A percentile compares a stretch with the other conserved stretches of the same genome.
These are phyloP conservation scores for Hololepta plana DNA, from an alignment of 2,888 invertebrate species.

Conservation along the genomic window DNA sequence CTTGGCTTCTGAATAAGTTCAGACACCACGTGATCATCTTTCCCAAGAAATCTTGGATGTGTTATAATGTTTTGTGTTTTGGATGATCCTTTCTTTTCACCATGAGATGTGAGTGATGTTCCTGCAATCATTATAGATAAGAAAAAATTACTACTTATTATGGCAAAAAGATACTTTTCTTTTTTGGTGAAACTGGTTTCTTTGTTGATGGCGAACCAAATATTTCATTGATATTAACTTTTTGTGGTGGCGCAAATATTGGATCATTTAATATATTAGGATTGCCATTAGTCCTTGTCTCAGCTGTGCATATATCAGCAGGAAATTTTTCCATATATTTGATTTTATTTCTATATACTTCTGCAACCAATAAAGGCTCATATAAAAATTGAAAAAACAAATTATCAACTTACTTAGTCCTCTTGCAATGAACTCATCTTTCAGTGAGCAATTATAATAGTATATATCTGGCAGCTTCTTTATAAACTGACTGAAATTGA, in stretches of 20 bases:
- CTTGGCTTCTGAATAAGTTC: constrained; percentile 40
- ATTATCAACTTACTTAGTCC: constrained; percentile 49
- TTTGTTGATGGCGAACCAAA: neutral
- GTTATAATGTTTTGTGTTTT: constrained; percentile 19
- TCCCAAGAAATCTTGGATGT: constrained; percentile 29
- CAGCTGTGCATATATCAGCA: constrained; percentile 55
- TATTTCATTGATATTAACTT: constrained; percentile 24
- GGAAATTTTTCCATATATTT: constrained; percentile 70
- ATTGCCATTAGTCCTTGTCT: constrained; percentile 51
- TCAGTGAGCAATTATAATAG: constrained; percentile 59
- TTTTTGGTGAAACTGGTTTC: too few relatives aligned
- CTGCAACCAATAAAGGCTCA: too few relatives aligned
- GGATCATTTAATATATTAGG: constrained; percentile 46
- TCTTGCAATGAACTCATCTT: constrained; percentile 65
- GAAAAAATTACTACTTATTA: too few relatives aligned
- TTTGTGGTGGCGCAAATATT: constrained; percentile 33
- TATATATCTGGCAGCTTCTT: constrained; percentile 51
- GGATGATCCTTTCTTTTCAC: too few relatives aligned
- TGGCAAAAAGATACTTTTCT: too few relatives aligned
- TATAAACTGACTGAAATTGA: constrained; percentile 58
- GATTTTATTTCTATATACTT: too few relatives aligned
- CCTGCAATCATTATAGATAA: too few relatives aligned
- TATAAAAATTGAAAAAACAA: constrained; percentile 7
- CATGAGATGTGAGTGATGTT: too few relatives aligned
- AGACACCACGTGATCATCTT: constrained; percentile 38